A percentile compares a stretch with the other conserved stretches of the same genome.
These are phyloP conservation scores for Dipodomys stephensi DNA, from an alignment of 2,113 vertebrate species.

Conservation along the genomic window DNA sequence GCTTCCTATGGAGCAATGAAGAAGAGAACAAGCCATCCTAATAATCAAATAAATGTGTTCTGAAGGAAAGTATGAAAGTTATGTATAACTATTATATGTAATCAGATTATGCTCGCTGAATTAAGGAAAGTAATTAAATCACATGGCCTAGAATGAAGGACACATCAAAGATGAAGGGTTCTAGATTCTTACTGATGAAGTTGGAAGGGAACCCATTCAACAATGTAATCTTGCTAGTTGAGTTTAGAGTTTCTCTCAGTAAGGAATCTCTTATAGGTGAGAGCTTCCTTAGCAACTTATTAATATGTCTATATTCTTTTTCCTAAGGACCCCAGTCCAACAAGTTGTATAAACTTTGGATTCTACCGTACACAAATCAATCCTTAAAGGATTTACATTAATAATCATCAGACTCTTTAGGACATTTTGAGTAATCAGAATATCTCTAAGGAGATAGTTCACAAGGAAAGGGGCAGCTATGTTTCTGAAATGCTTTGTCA, in stretches of 20 bases:
- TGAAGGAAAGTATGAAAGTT: not conserved
- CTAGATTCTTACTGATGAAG: not conserved
- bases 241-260: not conserved
- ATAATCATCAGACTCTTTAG: not conserved
- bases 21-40: not conserved
- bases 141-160: not conserved
- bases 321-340: not conserved
- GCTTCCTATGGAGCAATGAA: not conserved
- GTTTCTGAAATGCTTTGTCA: constrained; percentile 33
- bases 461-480: not conserved
- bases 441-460: constrained; percentile 28
- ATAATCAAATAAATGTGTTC: not conserved
- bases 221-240: not conserved
- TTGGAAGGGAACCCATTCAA: not conserved
- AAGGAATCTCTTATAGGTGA: not conserved
- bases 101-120: not conserved
- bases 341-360: not conserved
- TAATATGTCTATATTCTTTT: not conserved
- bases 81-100: not conserved
- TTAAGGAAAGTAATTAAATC: constrained; percentile 3
- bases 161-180: not conserved
- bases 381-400: not conserved
- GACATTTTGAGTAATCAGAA: not conserved
- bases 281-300: not conserved
- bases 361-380: not conserved